Evolutionary conservation across 2,113 vertebrate genomes (phyloP), one percentile per base, ranked within the genome.

Genomic region (Phalacrocorax carbo): DNA sequence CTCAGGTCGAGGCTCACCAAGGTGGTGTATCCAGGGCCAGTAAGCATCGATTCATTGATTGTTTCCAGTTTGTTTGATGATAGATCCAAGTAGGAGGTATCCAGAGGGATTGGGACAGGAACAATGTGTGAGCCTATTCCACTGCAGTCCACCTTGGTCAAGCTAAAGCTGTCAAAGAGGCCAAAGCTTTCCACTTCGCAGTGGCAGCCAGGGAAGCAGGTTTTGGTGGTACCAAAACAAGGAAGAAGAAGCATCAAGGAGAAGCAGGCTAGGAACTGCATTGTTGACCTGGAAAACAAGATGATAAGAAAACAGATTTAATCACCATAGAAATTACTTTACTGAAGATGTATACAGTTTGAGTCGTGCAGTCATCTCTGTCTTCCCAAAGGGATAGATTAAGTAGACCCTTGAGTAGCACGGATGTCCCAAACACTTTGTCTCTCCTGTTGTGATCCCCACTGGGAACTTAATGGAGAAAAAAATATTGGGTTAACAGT

Each of bases 11-110:
- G 98, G 97, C 99, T 99, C 2, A 99, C 97, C 32, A 99, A 97
- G 0, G 99, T 99, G n/a, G 99, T 99, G 73, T 99, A 99, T 46
- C 99, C 99, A 0, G 99, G 99, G n/a, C 99, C 99, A 0, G 98
- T 97, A n/a, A 99, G 94, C 98, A 99, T 98, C 0, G 98, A 98
- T 96, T 99, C 98, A 1, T 98, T 99, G 90, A 99, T 97, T 2
- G 94, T 98, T 86, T 98, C 98, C 92, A 99, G 98, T 66, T 93
- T 96, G 93, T 99, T 99, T 57, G 98, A 99, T 30, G 99, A 99
- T 48, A 99, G 97, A 97, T 99, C 99, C 92, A 99, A 93, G 82
- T 99, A 99, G 57, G 99, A 97, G 0, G 99, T 99, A 96, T 99
- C 99, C 97, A 99, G 96, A 1, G 99, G 99, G 90, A 99, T 99